Conservation (phyloP, 2,888 invertebrate genomes). For the Drosophila niveifrons region DNA sequence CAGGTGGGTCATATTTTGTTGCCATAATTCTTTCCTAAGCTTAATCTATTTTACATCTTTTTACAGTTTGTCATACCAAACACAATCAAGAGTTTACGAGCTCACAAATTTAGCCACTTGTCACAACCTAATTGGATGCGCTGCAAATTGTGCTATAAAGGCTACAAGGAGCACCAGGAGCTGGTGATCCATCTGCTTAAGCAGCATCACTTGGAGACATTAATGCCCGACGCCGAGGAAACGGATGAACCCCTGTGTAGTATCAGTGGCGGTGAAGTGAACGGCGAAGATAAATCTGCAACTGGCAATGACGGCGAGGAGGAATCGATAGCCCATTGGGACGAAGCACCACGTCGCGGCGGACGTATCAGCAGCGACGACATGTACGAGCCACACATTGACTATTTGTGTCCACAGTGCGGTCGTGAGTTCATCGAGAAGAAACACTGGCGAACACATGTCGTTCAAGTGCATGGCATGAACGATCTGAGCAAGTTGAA, state of each 20-base stretch:
- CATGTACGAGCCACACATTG: slow-evolving; percentile 78
- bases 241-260: slow-evolving; percentile 17
- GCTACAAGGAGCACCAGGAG: slow-evolving; percentile 67
- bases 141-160: slow-evolving; percentile 79
- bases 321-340: slow-evolving; percentile 43
- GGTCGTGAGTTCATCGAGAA: slow-evolving; percentile 81
- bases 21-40: background rate
- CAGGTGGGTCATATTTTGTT: slow-evolving; percentile 52
- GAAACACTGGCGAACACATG: slow-evolving; percentile 81
- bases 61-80: slow-evolving; percentile 70
- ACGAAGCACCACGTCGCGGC: slow-evolving; percentile 66
- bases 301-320: slow-evolving; percentile 47
- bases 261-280: slow-evolving; percentile 13
- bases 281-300: slow-evolving; percentile 45
- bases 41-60: slow-evolving; percentile 2
- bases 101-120: slow-evolving; percentile 80
- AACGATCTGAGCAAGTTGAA: slow-evolving; percentile 79
- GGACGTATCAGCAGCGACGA: slow-evolving; percentile 71
- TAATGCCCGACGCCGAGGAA: slow-evolving; percentile 46
- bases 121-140: slow-evolving; percentile 80
- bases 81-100: slow-evolving; percentile 71
- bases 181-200: slow-evolving; percentile 71
- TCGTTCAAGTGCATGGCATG: slow-evolving; percentile 77
- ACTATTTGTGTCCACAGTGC: slow-evolving; percentile 82
- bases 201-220: slow-evolving; percentile 69